Evolutionary conservation across 2,113 vertebrate species (phyloP), one percentile per base, ranked within the genome.

Genomic region (Lipophrys pholis): DNA sequence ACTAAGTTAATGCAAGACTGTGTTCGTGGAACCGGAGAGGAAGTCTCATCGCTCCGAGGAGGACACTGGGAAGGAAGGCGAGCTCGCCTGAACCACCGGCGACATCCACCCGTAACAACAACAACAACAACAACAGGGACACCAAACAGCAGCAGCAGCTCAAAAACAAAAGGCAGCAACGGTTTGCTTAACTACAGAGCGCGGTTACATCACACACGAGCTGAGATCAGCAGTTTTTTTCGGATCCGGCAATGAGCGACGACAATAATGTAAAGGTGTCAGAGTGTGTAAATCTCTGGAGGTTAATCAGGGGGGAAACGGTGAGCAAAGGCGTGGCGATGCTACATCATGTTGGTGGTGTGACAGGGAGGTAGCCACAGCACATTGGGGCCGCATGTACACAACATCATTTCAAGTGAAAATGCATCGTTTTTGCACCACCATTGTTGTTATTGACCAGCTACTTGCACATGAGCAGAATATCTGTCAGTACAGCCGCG

Each of bases 241-340:
- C 6, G 62, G 71, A 73, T 61, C 9, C 0, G 2, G 41, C 49
- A 58, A 78, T 71, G 53, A 46, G 39, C 49, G 1, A 2, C 30
- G 73, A 69, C 66, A 69, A 65, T 67, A 61, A 75, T 45, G 60
- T 1, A 0, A 3, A 36, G 61, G 12, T 71, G 76, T 63, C 69
- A 38, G 73, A 21, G 40, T 43, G 57, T 57, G 52, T 60, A 0
- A 36, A 5, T 67, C 56, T 62, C 67, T 45, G 15, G 8, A 48
- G 70, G 17, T 12, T 53, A 73, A 81, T 68, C 59, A 51, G 17
- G 46, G 38, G 42, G 55, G 72, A 51, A 64, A 66, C 67, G n/a
- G n/a, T n/a, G n/a, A n/a, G n/a, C n/a, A n/a, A n/a, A n/a, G n/a
- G n/a, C n/a, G n/a, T n/a, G n/a, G n/a, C n/a, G n/a, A n/a, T n/a